These are phyloP conservation scores for Myrmecophaga tridactyla DNA, from an alignment of 2,113 vertebrate genomes.

Conservation along the genomic window DNA sequence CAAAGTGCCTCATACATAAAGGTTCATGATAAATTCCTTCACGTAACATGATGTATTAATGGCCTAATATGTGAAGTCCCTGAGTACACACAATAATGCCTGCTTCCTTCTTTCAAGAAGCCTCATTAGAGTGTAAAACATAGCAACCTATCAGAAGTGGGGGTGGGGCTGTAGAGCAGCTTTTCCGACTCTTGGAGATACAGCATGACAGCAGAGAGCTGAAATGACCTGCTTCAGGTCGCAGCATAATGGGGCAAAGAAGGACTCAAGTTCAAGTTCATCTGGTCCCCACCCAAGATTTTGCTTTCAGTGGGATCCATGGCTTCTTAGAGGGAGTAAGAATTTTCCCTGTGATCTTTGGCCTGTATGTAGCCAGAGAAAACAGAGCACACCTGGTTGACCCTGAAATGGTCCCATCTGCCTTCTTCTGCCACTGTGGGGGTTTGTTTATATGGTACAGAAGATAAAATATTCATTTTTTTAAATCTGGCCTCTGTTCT, in stretches of 20 bases:
- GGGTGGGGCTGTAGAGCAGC: neutral
- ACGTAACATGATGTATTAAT: neutral
- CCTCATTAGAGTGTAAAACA: neutral
- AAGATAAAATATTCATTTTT: conserved; percentile 53
- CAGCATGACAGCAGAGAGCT: neutral
- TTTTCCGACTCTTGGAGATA: neutral
- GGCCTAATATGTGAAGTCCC: neutral
- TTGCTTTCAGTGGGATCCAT: neutral
- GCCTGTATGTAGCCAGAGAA: neutral
- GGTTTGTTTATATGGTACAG: neutral
- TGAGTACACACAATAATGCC: neutral
- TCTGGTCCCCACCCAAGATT: neutral
- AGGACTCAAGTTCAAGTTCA: neutral
- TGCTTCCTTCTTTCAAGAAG: neutral
- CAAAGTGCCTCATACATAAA: neutral
- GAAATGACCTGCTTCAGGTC: neutral
- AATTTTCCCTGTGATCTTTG: neutral
- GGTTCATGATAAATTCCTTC: neutral
- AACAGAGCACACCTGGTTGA: neutral
- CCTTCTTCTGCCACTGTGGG: neutral
- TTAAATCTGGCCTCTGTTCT: conserved; percentile 43
- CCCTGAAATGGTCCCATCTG: neutral
- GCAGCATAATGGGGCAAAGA: neutral
- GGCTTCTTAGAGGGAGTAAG: neutral
- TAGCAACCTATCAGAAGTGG: neutral